A percentile compares a stretch with the other conserved stretches of the same genome.
phyloP scores from a whole-genome alignment of 2,888 invertebrate genomes.

The Thumatha senex region DNA sequence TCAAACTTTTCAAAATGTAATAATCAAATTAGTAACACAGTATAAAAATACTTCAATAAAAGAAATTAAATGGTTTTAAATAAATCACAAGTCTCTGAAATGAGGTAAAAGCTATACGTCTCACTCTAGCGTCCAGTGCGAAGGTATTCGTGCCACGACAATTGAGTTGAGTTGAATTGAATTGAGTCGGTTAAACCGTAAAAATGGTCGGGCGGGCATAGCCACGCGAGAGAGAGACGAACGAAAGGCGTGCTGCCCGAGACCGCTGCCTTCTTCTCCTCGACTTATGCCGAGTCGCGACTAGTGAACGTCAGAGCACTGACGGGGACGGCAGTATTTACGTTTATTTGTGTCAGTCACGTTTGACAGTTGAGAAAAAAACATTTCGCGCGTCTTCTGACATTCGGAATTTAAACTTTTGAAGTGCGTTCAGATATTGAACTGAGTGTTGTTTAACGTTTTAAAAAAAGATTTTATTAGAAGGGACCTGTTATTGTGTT shows the following conservation, averaged over 20 bases:
- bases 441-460: constrained; percentile 52
- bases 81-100: constrained; percentile 50
- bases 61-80: constrained; percentile 39
- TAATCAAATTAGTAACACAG: constrained; percentile 29
- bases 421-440: constrained; percentile 57
- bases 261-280: constrained; percentile 83
- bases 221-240: constrained; percentile 78
- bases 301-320: constrained; percentile 80
- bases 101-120: constrained; percentile 68
- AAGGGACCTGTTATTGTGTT: constrained; percentile 50
- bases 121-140: constrained; percentile 80
- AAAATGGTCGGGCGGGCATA: constrained; percentile 80
- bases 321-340: constrained; percentile 74
- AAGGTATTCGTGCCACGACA: constrained; percentile 81
- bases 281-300: constrained; percentile 79
- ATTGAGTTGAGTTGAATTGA: constrained; percentile 84
- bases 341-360: constrained; percentile 54
- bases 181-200: constrained; percentile 82
- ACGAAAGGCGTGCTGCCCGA: constrained; percentile 81
- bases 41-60: constrained; percentile 16
- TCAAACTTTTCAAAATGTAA: constrained; percentile 42
- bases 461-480: constrained; percentile 36
- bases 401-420: constrained; percentile 65
- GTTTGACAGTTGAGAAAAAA: constrained; percentile 68
- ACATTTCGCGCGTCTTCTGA: constrained; percentile 77